Percentiles rank a stretch among this genome's conserved stretches.
Evolutionary conservation across 2,888 invertebrate genomes (phyloP).

Genomic region (Trypoxylon attenuatum): DNA sequence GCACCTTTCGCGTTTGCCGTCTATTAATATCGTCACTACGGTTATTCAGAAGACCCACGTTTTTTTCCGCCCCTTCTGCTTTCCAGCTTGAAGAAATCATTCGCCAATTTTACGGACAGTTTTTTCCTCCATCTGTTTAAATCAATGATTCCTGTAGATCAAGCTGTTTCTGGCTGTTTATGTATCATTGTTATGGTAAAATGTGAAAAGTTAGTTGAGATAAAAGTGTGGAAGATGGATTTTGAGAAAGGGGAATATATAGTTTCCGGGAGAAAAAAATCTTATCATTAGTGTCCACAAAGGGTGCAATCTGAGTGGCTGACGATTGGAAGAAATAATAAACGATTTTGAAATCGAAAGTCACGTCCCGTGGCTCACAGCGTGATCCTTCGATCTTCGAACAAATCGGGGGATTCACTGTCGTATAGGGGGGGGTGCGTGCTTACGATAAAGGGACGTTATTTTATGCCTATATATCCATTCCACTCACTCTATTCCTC

Average conservation of each 20-base stretch:
- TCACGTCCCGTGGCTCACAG: conserved; percentile 62
- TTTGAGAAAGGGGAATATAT: no score
- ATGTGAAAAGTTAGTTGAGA: not conserved
- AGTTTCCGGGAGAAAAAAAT: no score
- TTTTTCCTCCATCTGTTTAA: not conserved
- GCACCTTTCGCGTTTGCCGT: conserved; percentile 44
- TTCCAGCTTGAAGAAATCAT: conserved; percentile 56
- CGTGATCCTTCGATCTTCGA: conserved; percentile 54
- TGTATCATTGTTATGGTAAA: no score
- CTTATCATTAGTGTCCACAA: no score
- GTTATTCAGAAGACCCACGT: conserved; percentile 41
- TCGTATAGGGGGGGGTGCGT: conserved; percentile 58
- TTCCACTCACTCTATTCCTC: conserved; percentile 44
- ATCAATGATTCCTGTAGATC: not conserved
- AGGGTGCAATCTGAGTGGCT: conserved; percentile 8
- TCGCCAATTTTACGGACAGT: conserved; percentile 64
- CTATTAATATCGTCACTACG: conserved; percentile 44
- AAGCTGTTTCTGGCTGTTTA: no score
- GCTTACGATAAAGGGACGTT: conserved; percentile 59
- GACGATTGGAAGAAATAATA: conserved; percentile 54
- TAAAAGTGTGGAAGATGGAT: no score
- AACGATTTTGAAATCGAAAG: conserved; percentile 65
- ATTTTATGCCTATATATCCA: conserved; percentile 63
- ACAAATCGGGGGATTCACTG: conserved; percentile 52
- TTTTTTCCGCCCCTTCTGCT: conserved; percentile 48